Percentiles rank a stretch among this genome's conserved stretches.
phyloP scores from a whole-genome alignment of 2,797 vertebrate species.

The Myoxocephalus aenaeus region DNA sequence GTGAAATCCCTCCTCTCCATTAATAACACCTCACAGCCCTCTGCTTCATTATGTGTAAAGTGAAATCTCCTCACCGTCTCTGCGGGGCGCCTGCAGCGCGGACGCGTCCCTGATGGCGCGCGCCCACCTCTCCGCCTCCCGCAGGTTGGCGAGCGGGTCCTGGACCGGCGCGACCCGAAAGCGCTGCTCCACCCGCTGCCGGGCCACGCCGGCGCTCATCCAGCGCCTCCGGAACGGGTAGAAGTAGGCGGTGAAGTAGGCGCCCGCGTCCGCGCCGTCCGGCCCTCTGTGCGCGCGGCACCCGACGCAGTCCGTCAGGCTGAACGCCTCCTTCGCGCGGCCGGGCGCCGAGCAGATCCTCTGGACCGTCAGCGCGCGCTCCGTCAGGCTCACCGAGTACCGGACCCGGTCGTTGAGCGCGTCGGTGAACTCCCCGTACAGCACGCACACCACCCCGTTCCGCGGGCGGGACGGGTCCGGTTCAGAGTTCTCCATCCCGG shows the following conservation, averaged over 20 bases:
- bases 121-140: constrained; percentile 85
- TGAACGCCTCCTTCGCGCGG: constrained; percentile 73
- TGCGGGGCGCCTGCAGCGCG: constrained; percentile 62
- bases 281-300: constrained; percentile 80
- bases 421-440: constrained; percentile 82
- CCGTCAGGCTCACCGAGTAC: constrained; percentile 83
- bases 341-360: constrained; percentile 70
- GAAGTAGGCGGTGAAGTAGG: constrained; percentile 87
- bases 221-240: constrained; percentile 85
- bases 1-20: background rate
- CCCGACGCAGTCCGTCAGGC: constrained; percentile 86
- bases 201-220: constrained; percentile 80
- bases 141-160: constrained; percentile 81
- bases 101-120: constrained; percentile 77
- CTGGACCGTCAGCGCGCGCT: constrained; percentile 82
- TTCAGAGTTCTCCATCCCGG: constrained; percentile 77
- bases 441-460: constrained; percentile 68
- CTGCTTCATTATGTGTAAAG: background rate
- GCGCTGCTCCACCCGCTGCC: constrained; percentile 85
- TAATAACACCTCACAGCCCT: rapidly evolving
- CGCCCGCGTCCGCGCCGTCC: constrained; percentile 77
- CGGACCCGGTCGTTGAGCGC: constrained; percentile 71
- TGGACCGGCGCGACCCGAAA: constrained; percentile 81
- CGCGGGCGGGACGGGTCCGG: constrained; percentile 68
- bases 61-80: constrained; percentile 74